These are phyloP conservation scores for Trididemnum miniatum DNA, from an alignment of 23 tunicate genomes.

Conservation along the genomic window DNA sequence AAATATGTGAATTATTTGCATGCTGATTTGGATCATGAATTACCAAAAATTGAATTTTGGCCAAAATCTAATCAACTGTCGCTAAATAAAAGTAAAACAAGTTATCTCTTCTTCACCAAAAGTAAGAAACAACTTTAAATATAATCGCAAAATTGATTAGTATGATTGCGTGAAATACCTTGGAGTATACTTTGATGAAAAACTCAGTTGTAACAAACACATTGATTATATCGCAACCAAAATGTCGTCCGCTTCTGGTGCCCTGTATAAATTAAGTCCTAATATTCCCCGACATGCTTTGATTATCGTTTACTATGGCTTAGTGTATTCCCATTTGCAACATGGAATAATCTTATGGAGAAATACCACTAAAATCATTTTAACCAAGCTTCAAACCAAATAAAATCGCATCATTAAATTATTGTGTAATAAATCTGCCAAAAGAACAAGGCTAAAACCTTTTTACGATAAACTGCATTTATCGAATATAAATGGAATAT, in stretches of 20 bases:
- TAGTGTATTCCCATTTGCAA: slow-evolving; percentile 19
- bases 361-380: background rate
- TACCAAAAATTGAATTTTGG: slow-evolving; percentile 11
- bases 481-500: background rate
- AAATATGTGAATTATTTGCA: background rate
- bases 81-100: slow-evolving; percentile 13
- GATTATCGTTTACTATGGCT: slow-evolving; percentile 6
- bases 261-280: slow-evolving; percentile 9
- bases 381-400: background rate
- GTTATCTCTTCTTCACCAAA: background rate
- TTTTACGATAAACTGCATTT: background rate
- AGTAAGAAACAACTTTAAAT: background rate
- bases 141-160: background rate
- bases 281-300: background rate
- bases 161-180: background rate
- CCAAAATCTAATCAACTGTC: slow-evolving; percentile 10
- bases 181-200: slow-evolving; percentile 23
- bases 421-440: background rate
- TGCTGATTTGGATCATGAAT: background rate
- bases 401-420: background rate
- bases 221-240: background rate
- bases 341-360: background rate
- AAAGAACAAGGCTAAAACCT: background rate
- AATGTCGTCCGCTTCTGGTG: background rate
- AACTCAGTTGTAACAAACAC: slow-evolving; percentile 17